These are phyloP conservation scores for Heliconius himera DNA, from an alignment of 1,140 invertebrate species.

Conservation along the genomic window DNA sequence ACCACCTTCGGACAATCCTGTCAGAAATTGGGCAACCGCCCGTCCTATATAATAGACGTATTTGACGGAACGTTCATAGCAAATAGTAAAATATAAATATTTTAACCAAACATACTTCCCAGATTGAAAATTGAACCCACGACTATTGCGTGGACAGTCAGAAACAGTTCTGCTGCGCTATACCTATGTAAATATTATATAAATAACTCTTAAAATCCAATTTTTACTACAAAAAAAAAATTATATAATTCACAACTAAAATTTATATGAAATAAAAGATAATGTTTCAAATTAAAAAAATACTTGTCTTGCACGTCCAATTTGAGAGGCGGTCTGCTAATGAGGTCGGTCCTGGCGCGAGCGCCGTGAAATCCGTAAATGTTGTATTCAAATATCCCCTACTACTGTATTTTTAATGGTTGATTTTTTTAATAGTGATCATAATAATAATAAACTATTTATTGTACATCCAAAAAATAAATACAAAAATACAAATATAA, in stretches of 20 bases:
- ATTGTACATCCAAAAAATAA: no score
- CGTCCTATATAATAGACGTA: slow-evolving; percentile 73
- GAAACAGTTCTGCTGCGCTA: no score
- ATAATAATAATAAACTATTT: no score
- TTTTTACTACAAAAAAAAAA: no score
- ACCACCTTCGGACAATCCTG: slow-evolving; percentile 53
- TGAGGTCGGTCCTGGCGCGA: slow-evolving; percentile 48
- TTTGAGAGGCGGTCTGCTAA: slow-evolving; percentile 47
- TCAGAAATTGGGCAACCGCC: slow-evolving; percentile 59
- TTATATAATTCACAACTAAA: no score
- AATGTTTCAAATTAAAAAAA: neutral
- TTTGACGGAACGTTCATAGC: slow-evolving; percentile 62
- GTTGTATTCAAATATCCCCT: slow-evolving; percentile 42
- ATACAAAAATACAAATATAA: no score
- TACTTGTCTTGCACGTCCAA: slow-evolving; percentile 33
- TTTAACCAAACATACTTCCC: no score
- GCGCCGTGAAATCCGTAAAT: slow-evolving; percentile 44
- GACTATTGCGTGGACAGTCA: no score
- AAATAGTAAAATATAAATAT: no score
- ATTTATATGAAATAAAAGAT: neutral
- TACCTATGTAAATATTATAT: no score
- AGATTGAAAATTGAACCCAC: no score
- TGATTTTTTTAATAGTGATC: neutral
- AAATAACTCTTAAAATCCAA: no score
- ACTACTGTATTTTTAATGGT: slow-evolving; percentile 22